Evolutionary conservation across 2,113 vertebrate species (phyloP).

Genomic region (Urocolius indicus): DNA sequence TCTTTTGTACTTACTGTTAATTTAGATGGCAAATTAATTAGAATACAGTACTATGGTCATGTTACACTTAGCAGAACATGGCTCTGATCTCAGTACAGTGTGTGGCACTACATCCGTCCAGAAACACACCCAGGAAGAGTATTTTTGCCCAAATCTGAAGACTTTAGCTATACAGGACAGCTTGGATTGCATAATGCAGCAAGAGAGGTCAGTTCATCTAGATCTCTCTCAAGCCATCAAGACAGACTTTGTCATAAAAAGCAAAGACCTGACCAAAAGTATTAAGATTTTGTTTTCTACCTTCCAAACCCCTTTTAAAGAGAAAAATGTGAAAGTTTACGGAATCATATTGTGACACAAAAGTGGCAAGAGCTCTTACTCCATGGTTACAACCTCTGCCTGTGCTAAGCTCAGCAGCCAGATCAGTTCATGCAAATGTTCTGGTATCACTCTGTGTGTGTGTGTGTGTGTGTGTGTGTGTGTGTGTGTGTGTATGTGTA

Average conservation of each 20-base stretch:
- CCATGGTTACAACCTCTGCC: background rate
- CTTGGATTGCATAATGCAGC: background rate
- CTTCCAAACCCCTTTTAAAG: background rate
- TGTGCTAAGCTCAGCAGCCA: background rate
- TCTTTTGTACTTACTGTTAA: background rate
- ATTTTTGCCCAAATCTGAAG: background rate
- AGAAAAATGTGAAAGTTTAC: background rate
- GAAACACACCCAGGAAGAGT: background rate
- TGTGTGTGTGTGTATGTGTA: background rate
- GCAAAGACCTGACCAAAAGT: background rate
- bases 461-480: background rate
- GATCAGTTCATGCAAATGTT: background rate
- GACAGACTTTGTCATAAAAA: background rate
- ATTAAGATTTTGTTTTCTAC: background rate
- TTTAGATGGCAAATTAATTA: background rate
- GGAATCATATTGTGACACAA: background rate
- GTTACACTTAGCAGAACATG: background rate
- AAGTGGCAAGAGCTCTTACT: background rate
- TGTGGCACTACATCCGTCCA: background rate
- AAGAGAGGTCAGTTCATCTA: background rate
- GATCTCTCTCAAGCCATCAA: background rate
- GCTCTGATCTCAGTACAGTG: background rate
- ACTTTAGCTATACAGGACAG: background rate
- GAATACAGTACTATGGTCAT: background rate
- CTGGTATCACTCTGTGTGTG: background rate